These are phyloP conservation scores for Falco berigora DNA, from an alignment of 2,797 vertebrate species.

Conservation along the genomic window DNA sequence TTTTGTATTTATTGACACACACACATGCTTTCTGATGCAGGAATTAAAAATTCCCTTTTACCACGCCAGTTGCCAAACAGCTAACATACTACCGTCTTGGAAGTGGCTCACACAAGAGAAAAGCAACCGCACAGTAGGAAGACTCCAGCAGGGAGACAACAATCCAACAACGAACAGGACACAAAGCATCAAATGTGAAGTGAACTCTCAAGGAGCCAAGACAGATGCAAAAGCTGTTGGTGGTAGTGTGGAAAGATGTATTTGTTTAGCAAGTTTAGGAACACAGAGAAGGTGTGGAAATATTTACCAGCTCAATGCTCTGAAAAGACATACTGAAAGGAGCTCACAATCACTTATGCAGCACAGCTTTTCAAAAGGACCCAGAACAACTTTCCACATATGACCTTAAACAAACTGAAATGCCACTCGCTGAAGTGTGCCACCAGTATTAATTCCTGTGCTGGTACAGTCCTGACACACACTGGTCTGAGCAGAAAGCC, in stretches of 20 bases:
- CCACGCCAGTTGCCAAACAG: not conserved
- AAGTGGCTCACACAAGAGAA: not conserved
- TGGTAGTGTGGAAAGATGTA: not conserved
- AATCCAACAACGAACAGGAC: slow-evolving; percentile 18
- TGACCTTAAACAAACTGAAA: not conserved
- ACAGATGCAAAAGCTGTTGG: not conserved
- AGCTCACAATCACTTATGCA: not conserved
- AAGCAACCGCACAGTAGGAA: not conserved
- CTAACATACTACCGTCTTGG: not conserved
- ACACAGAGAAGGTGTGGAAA: not conserved
- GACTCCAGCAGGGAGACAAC: slow-evolving; percentile 22
- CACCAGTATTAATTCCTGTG: not conserved
- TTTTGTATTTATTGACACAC: not conserved
- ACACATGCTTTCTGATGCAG: not conserved
- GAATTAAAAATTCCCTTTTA: not conserved
- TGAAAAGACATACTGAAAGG: not conserved
- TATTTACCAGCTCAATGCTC: not conserved
- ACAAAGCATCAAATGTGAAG: slow-evolving; percentile 5
- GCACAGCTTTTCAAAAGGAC: not conserved
- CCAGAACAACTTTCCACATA: not conserved
- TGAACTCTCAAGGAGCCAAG: not conserved
- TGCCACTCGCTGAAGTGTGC: not conserved
- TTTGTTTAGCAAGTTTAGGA: not conserved
- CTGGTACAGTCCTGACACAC: not conserved
- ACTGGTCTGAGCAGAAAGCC: not conserved